These are phyloP conservation scores for Pantherophis vulpinus DNA, from an alignment of 2,797 vertebrate genomes.

Conservation along the genomic window DNA sequence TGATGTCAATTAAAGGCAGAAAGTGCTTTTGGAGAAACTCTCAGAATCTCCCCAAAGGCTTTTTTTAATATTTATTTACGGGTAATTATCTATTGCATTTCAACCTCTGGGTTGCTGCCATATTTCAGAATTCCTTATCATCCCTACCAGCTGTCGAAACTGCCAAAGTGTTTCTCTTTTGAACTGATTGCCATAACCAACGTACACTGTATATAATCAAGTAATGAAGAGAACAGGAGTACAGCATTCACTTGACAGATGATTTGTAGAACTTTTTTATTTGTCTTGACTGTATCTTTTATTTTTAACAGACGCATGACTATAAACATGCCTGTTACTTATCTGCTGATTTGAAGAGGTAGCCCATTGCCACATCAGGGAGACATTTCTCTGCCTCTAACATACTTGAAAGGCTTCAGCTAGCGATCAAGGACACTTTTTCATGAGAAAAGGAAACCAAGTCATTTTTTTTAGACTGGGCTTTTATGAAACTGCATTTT, in stretches of 20 bases:
- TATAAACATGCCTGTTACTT: conserved; percentile 43
- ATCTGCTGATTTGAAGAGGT: conserved; percentile 31
- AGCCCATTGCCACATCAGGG: conserved; percentile 17
- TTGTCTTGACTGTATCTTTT: conserved; percentile 37
- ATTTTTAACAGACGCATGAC: conserved; percentile 25
- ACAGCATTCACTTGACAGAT: conserved; percentile 27
- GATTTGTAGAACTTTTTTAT: conserved; percentile 43
- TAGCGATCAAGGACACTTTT: conserved; percentile 31
- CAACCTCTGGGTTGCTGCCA: conserved; percentile 5
- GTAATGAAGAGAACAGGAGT: conserved; percentile 43
- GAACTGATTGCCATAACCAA: conserved; percentile 14
- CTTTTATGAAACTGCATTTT: conserved; percentile 18
- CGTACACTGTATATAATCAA: conserved; percentile 16
- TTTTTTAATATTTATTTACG: neutral
- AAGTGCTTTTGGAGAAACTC: neutral
- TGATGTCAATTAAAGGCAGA: conserved; percentile 11
- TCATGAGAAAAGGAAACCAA: conserved; percentile 1
- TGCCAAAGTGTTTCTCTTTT: conserved; percentile 1
- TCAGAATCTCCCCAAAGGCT: neutral
- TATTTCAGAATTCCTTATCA: conserved; percentile 29
- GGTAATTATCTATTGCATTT: neutral
- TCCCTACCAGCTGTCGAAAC: conserved; percentile 29
- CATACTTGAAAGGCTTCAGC: conserved; percentile 18
- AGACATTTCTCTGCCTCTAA: conserved; percentile 19
- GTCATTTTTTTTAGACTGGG: conserved; percentile 16